These are phyloP conservation scores for Antedon mediterranea DNA, from an alignment of 53 echinoderm and acorn worm genomes.

Conservation along the genomic window DNA sequence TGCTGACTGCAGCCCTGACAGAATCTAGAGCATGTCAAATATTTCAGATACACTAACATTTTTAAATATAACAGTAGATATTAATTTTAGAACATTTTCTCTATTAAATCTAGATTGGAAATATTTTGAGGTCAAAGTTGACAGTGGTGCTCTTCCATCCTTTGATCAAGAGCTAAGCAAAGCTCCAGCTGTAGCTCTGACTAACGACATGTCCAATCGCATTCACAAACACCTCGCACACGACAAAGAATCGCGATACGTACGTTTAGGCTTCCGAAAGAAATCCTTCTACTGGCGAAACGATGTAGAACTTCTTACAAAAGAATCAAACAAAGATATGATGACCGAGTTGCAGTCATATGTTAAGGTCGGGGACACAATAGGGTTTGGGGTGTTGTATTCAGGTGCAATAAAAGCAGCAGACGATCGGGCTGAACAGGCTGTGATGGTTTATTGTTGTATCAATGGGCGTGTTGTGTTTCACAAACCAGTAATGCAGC, in stretches of 20 bases:
- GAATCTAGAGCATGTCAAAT: too few species aligned
- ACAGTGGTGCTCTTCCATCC: conserved; percentile 23
- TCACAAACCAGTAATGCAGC: conserved; percentile 76
- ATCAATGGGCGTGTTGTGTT: conserved; percentile 51
- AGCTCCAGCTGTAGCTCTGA: conserved; percentile 50
- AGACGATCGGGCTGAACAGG: conserved; percentile 43
- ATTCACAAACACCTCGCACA: conserved; percentile 37
- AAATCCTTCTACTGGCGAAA: conserved; percentile 15
- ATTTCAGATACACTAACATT: too few species aligned
- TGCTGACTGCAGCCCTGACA: too few species aligned
- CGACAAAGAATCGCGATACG: conserved; percentile 28
- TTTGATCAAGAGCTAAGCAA: conserved; percentile 19
- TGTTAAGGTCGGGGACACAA: conserved; percentile 45
- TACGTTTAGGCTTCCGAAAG: conserved; percentile 54
- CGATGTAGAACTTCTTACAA: background rate
- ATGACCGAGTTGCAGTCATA: background rate
- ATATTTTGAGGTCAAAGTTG: conserved; percentile 63
- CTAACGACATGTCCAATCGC: conserved; percentile 30
- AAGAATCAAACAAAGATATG: background rate
- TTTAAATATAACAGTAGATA: too few species aligned
- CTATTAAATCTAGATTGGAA: conserved; percentile 41
- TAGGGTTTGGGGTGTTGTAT: conserved; percentile 74
- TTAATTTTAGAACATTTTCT: background rate
- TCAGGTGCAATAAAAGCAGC: conserved; percentile 42
- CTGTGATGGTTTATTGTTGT: conserved; percentile 63